Evolutionary conservation across 2,797 vertebrate species (phyloP), one percentile per base, ranked within the genome.

Genomic region (Sphenodon punctatus): DNA sequence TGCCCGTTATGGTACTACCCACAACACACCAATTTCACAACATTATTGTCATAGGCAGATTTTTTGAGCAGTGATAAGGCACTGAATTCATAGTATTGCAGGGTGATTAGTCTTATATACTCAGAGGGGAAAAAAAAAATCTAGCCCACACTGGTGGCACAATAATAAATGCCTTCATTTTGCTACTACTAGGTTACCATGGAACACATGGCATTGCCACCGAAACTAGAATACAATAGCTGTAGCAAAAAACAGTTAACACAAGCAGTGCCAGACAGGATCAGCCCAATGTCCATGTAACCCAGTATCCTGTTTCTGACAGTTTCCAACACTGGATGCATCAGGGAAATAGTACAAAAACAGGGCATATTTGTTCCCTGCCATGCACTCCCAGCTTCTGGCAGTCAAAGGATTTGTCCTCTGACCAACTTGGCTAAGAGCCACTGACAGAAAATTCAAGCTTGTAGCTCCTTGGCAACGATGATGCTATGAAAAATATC

Each of bases 1-100:
- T 91, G 85, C 90, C 72, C 73, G 79, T 80, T 75, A 88, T 42
- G 67, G 76, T 84, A 67, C 69, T 60, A 91, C 83, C 85, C 59
- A 78, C 69, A 56, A 77, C 84, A 64, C 65, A 43, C 48, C 34
- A 73, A 84, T 87, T 82, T 89, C 16, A 77, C 66, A 81, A 83
- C 39, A 27, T 53, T 78, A 2, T 80, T 78, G 87, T 85, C 17
- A 53, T 84, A 51, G 75, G 75, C 53, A 76, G 75, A 42, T 60
- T 75, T 86, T 68, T 72, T 43, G 60, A 80, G 61, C 78, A 82
- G 73, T 51, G 58, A 36, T 67, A 82, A 34, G 82, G 80, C 74
- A 75, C 49, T 82, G 80, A 87, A 90, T 86, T 84, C 60, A 82
- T 80, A 86, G 75, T 67, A 75, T 71, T 76, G 61, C 75, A 77